These are phyloP conservation scores for Timema podura DNA, from an alignment of 2,888 invertebrate species.

Conservation along the genomic window DNA sequence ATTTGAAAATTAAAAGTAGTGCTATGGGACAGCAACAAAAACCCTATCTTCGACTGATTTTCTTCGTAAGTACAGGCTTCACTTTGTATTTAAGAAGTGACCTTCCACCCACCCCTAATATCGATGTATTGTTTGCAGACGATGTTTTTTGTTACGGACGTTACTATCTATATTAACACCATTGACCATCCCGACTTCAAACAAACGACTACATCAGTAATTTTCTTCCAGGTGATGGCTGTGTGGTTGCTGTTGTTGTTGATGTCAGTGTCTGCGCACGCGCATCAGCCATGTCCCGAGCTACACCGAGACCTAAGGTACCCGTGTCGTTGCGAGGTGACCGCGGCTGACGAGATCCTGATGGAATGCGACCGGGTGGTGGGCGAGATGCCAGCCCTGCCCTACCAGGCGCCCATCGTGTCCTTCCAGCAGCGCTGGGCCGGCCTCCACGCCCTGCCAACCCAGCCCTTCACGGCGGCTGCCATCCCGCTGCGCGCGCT, in stretches of 20 bases:
- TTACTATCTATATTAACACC: too few species aligned
- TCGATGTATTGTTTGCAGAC: too few species aligned
- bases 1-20: too few species aligned
- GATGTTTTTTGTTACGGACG: too few species aligned
- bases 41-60: too few species aligned
- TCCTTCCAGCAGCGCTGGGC: conserved; percentile 74
- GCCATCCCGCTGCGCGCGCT: conserved; percentile 69
- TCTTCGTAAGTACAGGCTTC: too few species aligned
- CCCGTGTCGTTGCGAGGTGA: conserved; percentile 62
- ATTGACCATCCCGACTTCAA: too few species aligned
- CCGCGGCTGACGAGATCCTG: conserved; percentile 56
- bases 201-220: too few species aligned
- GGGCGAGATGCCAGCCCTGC: conserved; percentile 70
- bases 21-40: too few species aligned
- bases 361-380: conserved; percentile 82
- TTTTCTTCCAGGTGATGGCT: conserved; percentile 1
- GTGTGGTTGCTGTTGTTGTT: background rate
- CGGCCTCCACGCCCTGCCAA: conserved; percentile 76
- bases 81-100: too few species aligned
- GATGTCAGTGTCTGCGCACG: background rate
- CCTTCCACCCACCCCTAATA: too few species aligned
- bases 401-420: conserved; percentile 75
- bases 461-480: conserved; percentile 64
- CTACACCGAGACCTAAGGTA: conserved; percentile 69
- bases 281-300: conserved; percentile 62